Evolutionary conservation across 1,140 invertebrate species (phyloP), one percentile per base, ranked within the genome.

Genomic region (Trichoplusia ni): DNA sequence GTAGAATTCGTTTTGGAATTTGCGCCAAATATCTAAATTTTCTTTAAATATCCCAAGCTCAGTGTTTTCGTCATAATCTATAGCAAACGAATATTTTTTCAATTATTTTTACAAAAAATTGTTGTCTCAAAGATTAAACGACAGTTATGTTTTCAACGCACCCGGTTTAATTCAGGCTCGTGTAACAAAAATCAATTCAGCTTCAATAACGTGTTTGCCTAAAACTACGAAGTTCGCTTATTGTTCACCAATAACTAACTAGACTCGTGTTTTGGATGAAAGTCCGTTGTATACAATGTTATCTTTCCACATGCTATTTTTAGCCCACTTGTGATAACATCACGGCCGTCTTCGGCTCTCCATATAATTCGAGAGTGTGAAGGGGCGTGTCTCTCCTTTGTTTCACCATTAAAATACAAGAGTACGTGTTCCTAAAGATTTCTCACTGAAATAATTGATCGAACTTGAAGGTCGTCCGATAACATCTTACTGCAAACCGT

Each of bases 241-340:
- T n/a, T 31, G 14, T 49, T 13, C 6, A 16, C 25, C 11, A 49
- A 31, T 31, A 49, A 49, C 25, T 27, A 31, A 18, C 46, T 29
- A 29, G 31, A n/a, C 19, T 51, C 16, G 9, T 19, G 4, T 40
- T 56, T 56, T 56, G 35, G 19, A 49, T 18, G 7, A 21, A n/a
- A 51, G 2, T 7, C 29, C 6, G 29, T n/a, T 23, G 35, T 56
- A 25, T 40, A 56, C 33, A 38, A 27, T 40, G 35, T 40, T 56
- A 56, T 56, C 51, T 56, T 49, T 6, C 23, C 51, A 38, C 33
- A 23, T 27, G 33, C 33, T 56, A 56, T 56, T 56, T 56, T 56
- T 56, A 56, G 51, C 11, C 19, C 35, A 56, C 33, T 40, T 16
- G 9, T 29, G 51, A 56, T 56, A 38, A 40, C 40, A 40, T 38